Base-by-base conservation (phyloP, 2,113 vertebrate species). In the Heliornis fulica region DNA sequence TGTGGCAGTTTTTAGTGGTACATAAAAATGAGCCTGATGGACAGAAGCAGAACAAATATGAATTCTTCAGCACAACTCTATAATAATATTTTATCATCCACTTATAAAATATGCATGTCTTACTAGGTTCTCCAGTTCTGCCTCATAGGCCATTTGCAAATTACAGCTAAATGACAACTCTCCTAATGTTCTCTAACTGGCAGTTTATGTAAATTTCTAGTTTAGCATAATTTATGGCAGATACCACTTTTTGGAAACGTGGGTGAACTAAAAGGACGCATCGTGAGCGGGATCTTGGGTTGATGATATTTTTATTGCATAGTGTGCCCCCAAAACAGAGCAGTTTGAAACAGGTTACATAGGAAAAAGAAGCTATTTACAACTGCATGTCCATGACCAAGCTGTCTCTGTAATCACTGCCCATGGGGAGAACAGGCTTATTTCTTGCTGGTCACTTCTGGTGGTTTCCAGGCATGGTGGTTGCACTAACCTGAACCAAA, bases 211-310 rank as follows among this genome's bases (percentile, higher is more conserved):
- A 83, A 85, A 95, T 78, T 65, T 31, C 46, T 57, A 17, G 48
- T 90, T 71, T 72, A 71, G 20, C 40, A 78, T 38, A 19, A 4
- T 93, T 87, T 51, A 38, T 57, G 53, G 54, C 48, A 85, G 45
- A 63, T 17, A 59, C 20, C 45, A 38, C 25, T 53, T 71, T 13
- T 12, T 76, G 57, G 17, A 46, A 45, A 38, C 9, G 17, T 12
- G 45, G 17, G 26, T 45, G 46, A 15, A 34, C 40, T 17, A 78
- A 32, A 68, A 80, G 19, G 7, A 29, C 64, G 57, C 31, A 19
- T 13, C 7, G 8, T 4, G 15, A 77, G 14, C 19, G 41, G 8
- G 26, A 50, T 29, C 40, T 3, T 19, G 0, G 0, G 8, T 2
- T 61, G 45, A 59, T 34, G 13, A 41, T 56, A 10, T 22, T 64